These are phyloP conservation scores for Leptinotarsa rubiginosa DNA, from an alignment of 2,888 invertebrate species.

Conservation along the genomic window DNA sequence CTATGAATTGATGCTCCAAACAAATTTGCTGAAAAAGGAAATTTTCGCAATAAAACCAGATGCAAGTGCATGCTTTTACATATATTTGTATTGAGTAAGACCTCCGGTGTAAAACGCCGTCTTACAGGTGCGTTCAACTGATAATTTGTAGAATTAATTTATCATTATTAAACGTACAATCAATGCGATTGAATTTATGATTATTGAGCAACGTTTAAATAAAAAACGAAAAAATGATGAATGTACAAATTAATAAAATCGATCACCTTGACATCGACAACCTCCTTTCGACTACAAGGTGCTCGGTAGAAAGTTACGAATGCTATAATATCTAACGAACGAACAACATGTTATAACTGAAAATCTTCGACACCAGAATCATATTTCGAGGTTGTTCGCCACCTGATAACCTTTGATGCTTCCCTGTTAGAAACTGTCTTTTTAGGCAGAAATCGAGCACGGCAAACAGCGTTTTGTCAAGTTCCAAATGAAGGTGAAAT, in stretches of 20 bases:
- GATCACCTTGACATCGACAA: constrained; percentile 20
- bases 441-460: background rate
- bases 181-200: constrained; percentile 9
- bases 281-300: constrained; percentile 22
- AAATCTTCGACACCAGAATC: background rate
- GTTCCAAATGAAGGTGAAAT: too few relatives aligned
- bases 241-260: constrained; percentile 15
- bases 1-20: too few relatives aligned
- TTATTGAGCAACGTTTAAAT: constrained; percentile 1
- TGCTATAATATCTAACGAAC: constrained; percentile 9
- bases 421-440: background rate
- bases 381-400: background rate
- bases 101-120: too few relatives aligned
- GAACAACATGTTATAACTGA: background rate
- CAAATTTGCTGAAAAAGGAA: background rate
- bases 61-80: background rate
- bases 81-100: background rate
- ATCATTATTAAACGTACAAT: constrained; percentile 7
- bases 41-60: background rate
- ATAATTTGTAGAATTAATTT: constrained; percentile 14
- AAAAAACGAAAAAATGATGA: constrained; percentile 9
- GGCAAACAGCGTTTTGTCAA: background rate
- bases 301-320: constrained; percentile 7
- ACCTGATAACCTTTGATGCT: background rate
- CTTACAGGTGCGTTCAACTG: background rate